Conservation (phyloP, 2,113 vertebrate genomes). For the Otocyon megalotis region DNA sequence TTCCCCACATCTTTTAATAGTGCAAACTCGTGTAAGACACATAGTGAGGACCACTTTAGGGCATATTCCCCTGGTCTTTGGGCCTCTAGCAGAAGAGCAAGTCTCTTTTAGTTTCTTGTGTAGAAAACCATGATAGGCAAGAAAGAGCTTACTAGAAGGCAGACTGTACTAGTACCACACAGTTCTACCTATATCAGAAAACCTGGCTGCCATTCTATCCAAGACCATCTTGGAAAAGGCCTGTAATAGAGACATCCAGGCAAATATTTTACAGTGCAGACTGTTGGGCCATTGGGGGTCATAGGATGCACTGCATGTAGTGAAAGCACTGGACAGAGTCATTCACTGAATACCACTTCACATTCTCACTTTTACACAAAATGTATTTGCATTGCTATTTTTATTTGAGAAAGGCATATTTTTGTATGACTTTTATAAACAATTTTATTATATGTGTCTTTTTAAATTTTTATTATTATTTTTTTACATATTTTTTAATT, state of each 20-base stretch:
- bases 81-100: neutral
- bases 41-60: neutral
- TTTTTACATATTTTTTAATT: too few relatives aligned
- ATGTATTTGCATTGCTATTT: neutral
- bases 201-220: too few relatives aligned
- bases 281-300: fast-evolving
- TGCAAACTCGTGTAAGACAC: too few relatives aligned
- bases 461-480: too few relatives aligned
- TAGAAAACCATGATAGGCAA: neutral
- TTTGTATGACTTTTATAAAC: neutral
- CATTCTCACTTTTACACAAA: fast-evolving
- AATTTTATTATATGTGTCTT: neutral
- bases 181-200: neutral
- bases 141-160: neutral
- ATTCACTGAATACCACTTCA: fast-evolving
- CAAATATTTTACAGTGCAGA: too few relatives aligned
- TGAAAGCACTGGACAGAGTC: fast-evolving
- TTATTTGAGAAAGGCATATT: neutral
- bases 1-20: too few relatives aligned
- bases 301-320: fast-evolving
- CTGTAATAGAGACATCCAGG: neutral
- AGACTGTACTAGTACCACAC: neutral
- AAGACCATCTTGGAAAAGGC: fast-evolving
- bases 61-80: neutral
- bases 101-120: neutral